A percentile compares a stretch with the other conserved stretches of the same genome.
These are phyloP conservation scores for Coenobita brevimanus DNA, from an alignment of 1,140 invertebrate species.

Conservation along the genomic window DNA sequence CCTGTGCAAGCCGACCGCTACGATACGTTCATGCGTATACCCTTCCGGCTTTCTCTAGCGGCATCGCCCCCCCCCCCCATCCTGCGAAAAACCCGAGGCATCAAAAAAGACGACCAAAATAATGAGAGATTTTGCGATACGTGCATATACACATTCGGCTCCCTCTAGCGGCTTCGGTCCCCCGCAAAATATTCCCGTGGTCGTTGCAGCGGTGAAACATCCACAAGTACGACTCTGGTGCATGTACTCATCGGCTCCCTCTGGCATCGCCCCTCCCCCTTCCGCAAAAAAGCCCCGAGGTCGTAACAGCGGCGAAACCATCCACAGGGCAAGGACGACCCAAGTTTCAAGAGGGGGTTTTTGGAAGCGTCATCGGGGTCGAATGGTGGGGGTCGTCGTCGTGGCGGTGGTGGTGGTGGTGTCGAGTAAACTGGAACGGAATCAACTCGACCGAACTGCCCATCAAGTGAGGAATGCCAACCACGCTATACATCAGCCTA, in stretches of 20 bases:
- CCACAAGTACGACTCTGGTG: too few species aligned
- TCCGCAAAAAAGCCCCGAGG: constrained; percentile 1
- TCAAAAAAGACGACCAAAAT: too few species aligned
- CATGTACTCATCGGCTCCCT: background rate
- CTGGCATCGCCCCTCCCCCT: background rate
- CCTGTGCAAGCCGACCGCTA: too few species aligned
- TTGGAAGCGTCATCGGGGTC: constrained; percentile 33
- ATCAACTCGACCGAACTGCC: constrained; percentile 57
- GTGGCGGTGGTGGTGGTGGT: constrained; percentile 37
- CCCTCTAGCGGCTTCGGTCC: too few species aligned
- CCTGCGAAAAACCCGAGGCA: too few species aligned
- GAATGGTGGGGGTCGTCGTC: constrained; percentile 34
- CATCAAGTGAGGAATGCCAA: constrained; percentile 63
- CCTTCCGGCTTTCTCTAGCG: too few species aligned
- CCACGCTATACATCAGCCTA: constrained; percentile 63
- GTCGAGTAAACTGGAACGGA: constrained; percentile 55
- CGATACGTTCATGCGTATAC: too few species aligned
- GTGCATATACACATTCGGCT: too few species aligned
- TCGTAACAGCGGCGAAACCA: background rate
- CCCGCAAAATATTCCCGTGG: too few species aligned
- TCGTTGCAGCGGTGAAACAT: too few species aligned
- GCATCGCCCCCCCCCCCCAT: too few species aligned
- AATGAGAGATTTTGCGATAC: too few species aligned
- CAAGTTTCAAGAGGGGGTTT: constrained; percentile 55
- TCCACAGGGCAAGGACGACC: constrained; percentile 31